Evolutionary conservation across 2,888 invertebrate genomes (phyloP).

Genomic region (Epinotia brunnichana): DNA sequence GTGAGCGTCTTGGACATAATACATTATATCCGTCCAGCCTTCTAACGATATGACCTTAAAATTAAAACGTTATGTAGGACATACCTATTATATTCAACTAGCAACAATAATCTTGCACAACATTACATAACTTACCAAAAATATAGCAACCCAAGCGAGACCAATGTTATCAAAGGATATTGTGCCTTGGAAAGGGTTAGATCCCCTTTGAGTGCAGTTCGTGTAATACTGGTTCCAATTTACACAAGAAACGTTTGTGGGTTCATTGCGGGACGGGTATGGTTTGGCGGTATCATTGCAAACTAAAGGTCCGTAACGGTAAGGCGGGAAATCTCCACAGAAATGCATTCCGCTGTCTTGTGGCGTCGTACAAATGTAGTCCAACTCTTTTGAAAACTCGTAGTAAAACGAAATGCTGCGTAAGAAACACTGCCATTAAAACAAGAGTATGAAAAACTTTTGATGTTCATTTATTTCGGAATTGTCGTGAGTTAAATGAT

Average conservation of each 20-base stretch:
- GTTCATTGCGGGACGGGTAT: conserved; percentile 81
- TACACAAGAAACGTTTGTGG: conserved; percentile 92
- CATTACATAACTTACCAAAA: conserved; percentile 90
- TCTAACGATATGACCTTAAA: conserved; percentile 98
- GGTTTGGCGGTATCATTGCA: conserved; percentile 90
- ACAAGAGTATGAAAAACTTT: not conserved
- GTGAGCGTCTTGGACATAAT: conserved; percentile 99
- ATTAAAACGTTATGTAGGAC: conserved; percentile 16
- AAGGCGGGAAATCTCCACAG: conserved; percentile 93
- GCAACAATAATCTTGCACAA: conserved; percentile 9
- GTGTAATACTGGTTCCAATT: conserved; percentile 99
- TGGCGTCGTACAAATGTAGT: conserved; percentile 97
- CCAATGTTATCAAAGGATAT: conserved; percentile 99
- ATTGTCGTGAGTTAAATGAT: not conserved
- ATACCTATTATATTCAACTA: conserved; percentile 8
- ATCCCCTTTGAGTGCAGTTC: conserved; percentile 94
- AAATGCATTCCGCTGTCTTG: conserved; percentile 98
- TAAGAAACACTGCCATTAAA: conserved; percentile 44
- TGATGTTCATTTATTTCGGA: not conserved
- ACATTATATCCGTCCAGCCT: conserved; percentile 99
- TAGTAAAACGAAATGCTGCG: conserved; percentile 91
- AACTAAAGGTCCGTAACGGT: conserved; percentile 87
- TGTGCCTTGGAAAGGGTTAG: conserved; percentile 99
- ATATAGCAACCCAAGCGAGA: conserved; percentile 99
- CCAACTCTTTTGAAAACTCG: conserved; percentile 94